phyloP scores from a whole-genome alignment of 2,797 vertebrate species.

The Fistularia commersonii region DNA sequence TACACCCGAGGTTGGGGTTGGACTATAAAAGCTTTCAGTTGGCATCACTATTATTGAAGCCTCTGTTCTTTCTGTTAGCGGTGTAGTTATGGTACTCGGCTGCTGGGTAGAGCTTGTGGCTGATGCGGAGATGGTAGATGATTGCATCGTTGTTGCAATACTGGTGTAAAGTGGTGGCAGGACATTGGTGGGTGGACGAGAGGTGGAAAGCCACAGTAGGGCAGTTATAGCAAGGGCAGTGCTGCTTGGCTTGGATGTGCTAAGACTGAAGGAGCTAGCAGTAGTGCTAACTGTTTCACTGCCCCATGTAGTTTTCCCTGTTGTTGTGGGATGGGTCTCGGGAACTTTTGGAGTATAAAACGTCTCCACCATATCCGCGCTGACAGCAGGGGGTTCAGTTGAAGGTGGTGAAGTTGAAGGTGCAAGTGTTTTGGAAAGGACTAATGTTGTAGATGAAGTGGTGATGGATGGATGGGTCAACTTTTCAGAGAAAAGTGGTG shows the following conservation, averaged over 20 bases:
- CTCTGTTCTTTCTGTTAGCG: conserved; percentile 18
- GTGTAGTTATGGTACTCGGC: conserved; percentile 30
- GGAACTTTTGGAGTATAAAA: conserved; percentile 45
- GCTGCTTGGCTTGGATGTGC: conserved; percentile 39
- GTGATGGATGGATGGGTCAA: conserved; percentile 8
- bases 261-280: conserved; percentile 19
- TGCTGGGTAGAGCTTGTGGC: conserved; percentile 12
- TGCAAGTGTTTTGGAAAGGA: conserved; percentile 19
- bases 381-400: conserved; percentile 22
- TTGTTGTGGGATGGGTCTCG: conserved; percentile 8
- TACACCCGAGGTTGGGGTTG: conserved; percentile 19
- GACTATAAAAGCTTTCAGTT: conserved; percentile 25
- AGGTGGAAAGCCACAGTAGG: conserved; percentile 42
- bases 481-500: conserved; percentile 13
- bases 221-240: conserved; percentile 38
- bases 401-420: conserved; percentile 10
- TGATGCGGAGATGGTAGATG: conserved; percentile 9
- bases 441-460: conserved; percentile 23
- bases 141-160: conserved; percentile 7
- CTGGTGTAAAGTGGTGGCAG: conserved; percentile 19
- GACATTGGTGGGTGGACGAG: conserved; percentile 21
- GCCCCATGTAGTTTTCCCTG: conserved; percentile 25
- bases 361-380: conserved; percentile 37
- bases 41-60: conserved; percentile 24
- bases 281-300: conserved; percentile 13